These are phyloP conservation scores for Varanus komodoensis DNA, from an alignment of 2,113 vertebrate species.

Conservation along the genomic window DNA sequence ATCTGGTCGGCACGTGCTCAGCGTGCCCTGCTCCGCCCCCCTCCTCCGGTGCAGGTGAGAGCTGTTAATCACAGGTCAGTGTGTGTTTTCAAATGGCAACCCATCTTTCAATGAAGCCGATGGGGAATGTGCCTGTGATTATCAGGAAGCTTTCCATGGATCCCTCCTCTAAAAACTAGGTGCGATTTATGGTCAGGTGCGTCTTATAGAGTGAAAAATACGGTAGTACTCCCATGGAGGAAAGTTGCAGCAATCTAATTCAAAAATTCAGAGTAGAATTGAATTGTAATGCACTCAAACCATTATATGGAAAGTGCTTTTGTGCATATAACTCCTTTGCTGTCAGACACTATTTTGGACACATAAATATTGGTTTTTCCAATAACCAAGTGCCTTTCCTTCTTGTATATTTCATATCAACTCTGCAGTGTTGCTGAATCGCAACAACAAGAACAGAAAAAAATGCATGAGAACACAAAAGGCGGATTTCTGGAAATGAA, in stretches of 20 bases:
- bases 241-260: conserved; percentile 43
- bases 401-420: conserved; percentile 52
- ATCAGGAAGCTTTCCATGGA: too few species aligned
- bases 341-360: background rate
- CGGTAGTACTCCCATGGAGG: conserved; percentile 23
- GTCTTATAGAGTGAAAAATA: too few species aligned
- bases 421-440: conserved; percentile 59
- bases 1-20: too few species aligned
- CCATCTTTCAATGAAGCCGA: too few species aligned
- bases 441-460: background rate
- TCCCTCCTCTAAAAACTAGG: too few species aligned
- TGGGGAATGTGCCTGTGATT: too few species aligned
- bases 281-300: conserved; percentile 8
- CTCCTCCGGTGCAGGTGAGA: too few species aligned
- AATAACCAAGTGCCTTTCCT: background rate
- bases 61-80: too few species aligned
- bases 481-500: conserved; percentile 38
- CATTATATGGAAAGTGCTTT: background rate
- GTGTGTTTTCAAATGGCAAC: too few species aligned
- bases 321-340: background rate
- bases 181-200: too few species aligned
- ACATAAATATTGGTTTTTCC: background rate
- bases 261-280: conserved; percentile 17
- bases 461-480: conserved; percentile 53
- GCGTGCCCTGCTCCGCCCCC: too few species aligned